phyloP scores from a whole-genome alignment of 2,113 vertebrate genomes.

The Podarcis raffonei region DNA sequence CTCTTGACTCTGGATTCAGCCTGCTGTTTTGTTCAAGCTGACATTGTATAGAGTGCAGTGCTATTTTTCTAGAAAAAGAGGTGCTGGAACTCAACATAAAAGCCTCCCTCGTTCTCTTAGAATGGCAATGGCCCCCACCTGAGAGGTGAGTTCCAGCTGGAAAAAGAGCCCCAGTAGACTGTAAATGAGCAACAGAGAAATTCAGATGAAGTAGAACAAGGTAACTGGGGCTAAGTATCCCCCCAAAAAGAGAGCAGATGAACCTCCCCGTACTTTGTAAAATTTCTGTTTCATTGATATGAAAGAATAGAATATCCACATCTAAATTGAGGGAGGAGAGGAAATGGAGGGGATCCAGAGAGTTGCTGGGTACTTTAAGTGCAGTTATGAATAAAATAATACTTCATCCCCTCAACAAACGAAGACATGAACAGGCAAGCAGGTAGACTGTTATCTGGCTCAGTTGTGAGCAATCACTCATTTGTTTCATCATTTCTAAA shows the following conservation, averaged over 20 bases:
- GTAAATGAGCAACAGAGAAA: constrained; percentile 9
- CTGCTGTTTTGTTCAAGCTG: constrained; percentile 46
- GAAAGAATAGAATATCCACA: neutral
- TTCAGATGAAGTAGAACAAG: constrained; percentile 25
- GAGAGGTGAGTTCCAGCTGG: too few relatives aligned
- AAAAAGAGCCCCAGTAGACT: too few relatives aligned
- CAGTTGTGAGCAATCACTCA: neutral
- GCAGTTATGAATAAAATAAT: neutral
- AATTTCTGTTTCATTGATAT: constrained; percentile 7
- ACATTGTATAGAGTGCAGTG: constrained; percentile 27
- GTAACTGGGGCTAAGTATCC: too few relatives aligned
- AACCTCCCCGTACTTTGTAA: neutral
- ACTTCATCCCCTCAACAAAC: neutral
- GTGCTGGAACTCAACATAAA: too few relatives aligned
- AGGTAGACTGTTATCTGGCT: neutral
- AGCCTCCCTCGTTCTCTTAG: too few relatives aligned
- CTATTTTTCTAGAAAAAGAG: too few relatives aligned
- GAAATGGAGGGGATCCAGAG: neutral
- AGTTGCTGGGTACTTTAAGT: neutral
- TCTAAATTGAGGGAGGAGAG: neutral
- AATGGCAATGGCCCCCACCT: too few relatives aligned
- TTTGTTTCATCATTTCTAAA: neutral
- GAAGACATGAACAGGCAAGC: neutral
- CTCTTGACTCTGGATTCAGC: constrained; percentile 65
- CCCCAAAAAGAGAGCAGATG: neutral